phyloP scores from a whole-genome alignment of 2,113 vertebrate species.

The Corynorhinus townsendii region DNA sequence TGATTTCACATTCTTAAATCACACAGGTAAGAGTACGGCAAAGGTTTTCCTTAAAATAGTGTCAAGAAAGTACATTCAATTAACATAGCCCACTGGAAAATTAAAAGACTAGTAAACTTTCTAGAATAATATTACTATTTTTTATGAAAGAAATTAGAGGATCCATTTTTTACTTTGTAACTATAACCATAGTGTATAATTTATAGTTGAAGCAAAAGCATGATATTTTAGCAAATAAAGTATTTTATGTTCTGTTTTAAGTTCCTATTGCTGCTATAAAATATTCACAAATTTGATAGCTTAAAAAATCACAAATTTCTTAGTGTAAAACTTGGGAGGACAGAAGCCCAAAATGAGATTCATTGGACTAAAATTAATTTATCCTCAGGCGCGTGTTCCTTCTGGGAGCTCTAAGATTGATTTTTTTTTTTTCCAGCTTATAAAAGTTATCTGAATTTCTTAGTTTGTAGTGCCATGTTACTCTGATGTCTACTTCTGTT shows the following conservation, averaged over 20 bases:
- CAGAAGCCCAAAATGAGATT: neutral
- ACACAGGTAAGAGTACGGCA: neutral
- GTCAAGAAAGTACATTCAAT: neutral
- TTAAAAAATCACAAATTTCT: neutral
- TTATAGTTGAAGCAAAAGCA: neutral
- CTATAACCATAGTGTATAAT: neutral
- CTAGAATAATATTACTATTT: neutral
- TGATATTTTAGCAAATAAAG: neutral
- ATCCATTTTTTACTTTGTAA: neutral
- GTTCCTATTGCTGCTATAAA: neutral
- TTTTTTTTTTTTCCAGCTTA: neutral
- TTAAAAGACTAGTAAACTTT: neutral
- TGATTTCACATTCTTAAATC: neutral
- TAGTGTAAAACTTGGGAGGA: neutral
- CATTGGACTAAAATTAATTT: neutral
- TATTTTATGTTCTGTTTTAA: neutral
- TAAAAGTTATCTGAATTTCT: neutral
- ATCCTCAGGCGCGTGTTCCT: neutral
- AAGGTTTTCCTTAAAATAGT: neutral
- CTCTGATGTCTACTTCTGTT: neutral
- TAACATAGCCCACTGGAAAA: neutral
- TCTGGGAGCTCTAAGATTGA: neutral
- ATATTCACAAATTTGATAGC: neutral
- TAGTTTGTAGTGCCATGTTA: no score
- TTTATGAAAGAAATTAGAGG: neutral